Base-by-base conservation (phyloP, 2,113 vertebrate species). In the Cyprinodon variegatus region DNA sequence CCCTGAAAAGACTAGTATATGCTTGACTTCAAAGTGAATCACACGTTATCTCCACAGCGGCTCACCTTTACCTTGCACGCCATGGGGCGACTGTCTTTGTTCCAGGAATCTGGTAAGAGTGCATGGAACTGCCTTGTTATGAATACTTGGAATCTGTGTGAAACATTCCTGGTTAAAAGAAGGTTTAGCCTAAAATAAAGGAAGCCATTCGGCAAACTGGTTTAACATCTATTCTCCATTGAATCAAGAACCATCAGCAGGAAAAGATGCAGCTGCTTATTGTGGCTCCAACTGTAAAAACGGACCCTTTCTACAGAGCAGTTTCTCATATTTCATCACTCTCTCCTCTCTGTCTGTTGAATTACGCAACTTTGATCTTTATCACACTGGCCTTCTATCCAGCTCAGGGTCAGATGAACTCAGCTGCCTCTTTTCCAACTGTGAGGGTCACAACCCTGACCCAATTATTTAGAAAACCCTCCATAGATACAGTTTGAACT, bases 371-470 rank as follows among this genome's bases (percentile, higher is more conserved):
- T n/a, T 41, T 13, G 22, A 60, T 46, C 72, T 82, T 81, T 75
- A 74, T 72, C 65, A 48, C 50, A 9, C n/a, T 61, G 75, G 61
- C 78, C 78, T 78, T 68, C 74, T 75, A 71, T 72, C 64, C 1
- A n/a, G 46, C 22, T 68, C 77, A 73, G 72, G 66, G 76, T 77
- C 70, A 64, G 3, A 17, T 72, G 53, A 84, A 72, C 59, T 66
- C 74, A 57, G 22, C 71, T 22, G 38, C 20, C 4, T 17, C 59
- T 69, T 71, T 62, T 57, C 68, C 40, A n/a, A n/a, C 57, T 17
- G 77, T 78, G 48, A 78, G 67, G 84, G 85, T 65, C 79, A 9
- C 0, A 45, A 85, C 78, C 70, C 48, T 75, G 74, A 88, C 66
- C 74, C 6, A 13, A 14, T 39, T 11, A 5, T 72, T 37, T 68